Evolutionary conservation across 2,888 invertebrate species (phyloP).

Genomic region (Drymonia ruficornis): DNA sequence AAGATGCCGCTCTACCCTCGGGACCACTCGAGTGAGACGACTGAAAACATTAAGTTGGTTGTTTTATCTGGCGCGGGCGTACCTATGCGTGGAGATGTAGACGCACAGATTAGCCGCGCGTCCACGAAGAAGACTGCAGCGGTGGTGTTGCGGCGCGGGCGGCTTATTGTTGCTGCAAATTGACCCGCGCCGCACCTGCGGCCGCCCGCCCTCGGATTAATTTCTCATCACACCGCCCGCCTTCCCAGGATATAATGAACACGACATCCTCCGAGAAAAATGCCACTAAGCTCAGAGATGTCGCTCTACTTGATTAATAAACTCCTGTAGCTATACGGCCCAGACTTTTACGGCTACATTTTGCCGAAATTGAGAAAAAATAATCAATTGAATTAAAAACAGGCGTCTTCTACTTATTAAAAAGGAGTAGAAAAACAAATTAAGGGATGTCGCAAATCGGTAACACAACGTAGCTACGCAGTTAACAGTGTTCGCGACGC

Average conservation of each 20-base stretch:
- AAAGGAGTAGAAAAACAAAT: slow-evolving; percentile 17
- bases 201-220: slow-evolving; percentile 74
- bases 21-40: slow-evolving; percentile 23
- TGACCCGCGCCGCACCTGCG: slow-evolving; percentile 69
- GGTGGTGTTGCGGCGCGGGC: slow-evolving; percentile 22
- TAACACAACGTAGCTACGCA: slow-evolving; percentile 49
- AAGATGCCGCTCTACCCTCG: slow-evolving; percentile 23
- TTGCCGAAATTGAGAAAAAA: slow-evolving; percentile 47
- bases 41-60: slow-evolving; percentile 29
- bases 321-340: slow-evolving; percentile 49
- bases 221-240: slow-evolving; percentile 78
- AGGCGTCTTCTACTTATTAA: slow-evolving; percentile 17
- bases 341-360: slow-evolving; percentile 50
- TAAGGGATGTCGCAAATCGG: slow-evolving; percentile 31
- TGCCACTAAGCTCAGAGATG: slow-evolving; percentile 67
- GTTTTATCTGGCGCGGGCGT: slow-evolving; percentile 26
- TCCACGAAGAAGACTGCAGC: slow-evolving; percentile 36
- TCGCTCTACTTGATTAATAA: slow-evolving; percentile 76
- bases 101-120: slow-evolving; percentile 48
- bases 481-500: slow-evolving; percentile 61
- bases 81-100: slow-evolving; percentile 47
- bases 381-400: slow-evolving; percentile 20
- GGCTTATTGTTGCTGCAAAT: slow-evolving; percentile 62
- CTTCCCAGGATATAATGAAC: slow-evolving; percentile 74
- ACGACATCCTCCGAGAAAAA: slow-evolving; percentile 75